Percentiles rank a stretch among this genome's conserved stretches.
These are phyloP conservation scores for Coregonus suidteri DNA, from an alignment of 2,797 vertebrate genomes.

Conservation along the genomic window DNA sequence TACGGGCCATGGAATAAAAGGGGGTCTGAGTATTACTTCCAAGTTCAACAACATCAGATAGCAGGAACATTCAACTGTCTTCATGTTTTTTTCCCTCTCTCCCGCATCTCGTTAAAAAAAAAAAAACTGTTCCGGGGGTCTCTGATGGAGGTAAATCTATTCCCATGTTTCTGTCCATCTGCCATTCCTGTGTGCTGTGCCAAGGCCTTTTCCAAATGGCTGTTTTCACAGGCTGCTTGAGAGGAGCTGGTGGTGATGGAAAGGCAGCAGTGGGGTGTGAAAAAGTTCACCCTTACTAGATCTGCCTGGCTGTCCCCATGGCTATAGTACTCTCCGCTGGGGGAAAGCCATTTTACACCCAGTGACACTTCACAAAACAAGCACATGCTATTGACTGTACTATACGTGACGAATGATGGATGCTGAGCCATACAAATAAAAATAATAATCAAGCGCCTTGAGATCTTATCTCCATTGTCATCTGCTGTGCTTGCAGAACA, in stretches of 20 bases:
- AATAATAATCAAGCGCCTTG: not conserved
- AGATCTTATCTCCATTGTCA: not conserved
- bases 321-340: not conserved
- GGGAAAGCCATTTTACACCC: not conserved
- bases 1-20: conserved; percentile 8
- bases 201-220: not conserved
- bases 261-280: not conserved
- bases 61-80: conserved; percentile 7
- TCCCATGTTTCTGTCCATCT: not conserved
- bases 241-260: not conserved
- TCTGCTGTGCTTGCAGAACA: not conserved
- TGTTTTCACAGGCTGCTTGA: not conserved
- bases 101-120: too few relatives aligned
- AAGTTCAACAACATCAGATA: conserved; percentile 24
- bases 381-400: not conserved
- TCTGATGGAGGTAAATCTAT: not conserved
- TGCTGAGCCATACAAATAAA: not conserved
- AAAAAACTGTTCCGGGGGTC: too few relatives aligned
- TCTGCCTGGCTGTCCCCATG: not conserved
- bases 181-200: not conserved
- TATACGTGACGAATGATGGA: not conserved
- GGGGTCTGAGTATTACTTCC: conserved; percentile 20
- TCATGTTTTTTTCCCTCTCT: not conserved
- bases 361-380: not conserved
- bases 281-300: not conserved